Evolutionary conservation across 2,113 vertebrate genomes (phyloP), one percentile per base, ranked within the genome.

Genomic region (Rhinogobius similis): DNA sequence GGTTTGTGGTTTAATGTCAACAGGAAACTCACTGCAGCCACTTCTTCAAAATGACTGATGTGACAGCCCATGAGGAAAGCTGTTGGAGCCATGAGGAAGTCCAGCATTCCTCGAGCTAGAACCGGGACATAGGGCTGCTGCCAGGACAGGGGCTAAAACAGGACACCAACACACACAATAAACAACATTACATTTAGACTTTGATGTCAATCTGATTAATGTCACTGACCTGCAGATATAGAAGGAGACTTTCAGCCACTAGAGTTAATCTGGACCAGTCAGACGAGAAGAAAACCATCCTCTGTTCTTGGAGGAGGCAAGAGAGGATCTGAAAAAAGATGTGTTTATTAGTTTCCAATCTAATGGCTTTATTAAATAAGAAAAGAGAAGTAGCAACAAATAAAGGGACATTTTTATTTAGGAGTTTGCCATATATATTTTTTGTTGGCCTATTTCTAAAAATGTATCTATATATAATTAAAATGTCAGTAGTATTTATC

Each of bases 51-150:
- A 81, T 99, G 92, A 80, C 93, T 92, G 0, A 91, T 66, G n/a
- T 99, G 98, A 78, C 98, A 99, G 67, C 98, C 98, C 98, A 99
- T 99, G 48, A 99, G 93, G 67, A 96, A 99, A 26, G 97, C 93
- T 0, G 97, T 99, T 0, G 98, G 98, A 0, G 98, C 98, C 97
- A 98, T 98, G 50, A 99, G 88, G 63, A 99, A 99, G 89, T 99
- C 98, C 87, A 99, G 84, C 98, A 99, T 99, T 56, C 96, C 94
- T 4, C 83, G 78, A 0, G 98, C 94, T 13, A 99, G 90, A 55
- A 99, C 86, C 0, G 98, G 97, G 53, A 97, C 97, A 18, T 95
- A 96, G 0, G 97, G 95, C 85, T 99, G 97, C 77, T 96, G 95
- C 98, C 98, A 99, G 68, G 92, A 93, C 61, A 99, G 90, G 0